Base-by-base conservation (phyloP, 2,888 invertebrate species). In the Lobophora halterata region DNA sequence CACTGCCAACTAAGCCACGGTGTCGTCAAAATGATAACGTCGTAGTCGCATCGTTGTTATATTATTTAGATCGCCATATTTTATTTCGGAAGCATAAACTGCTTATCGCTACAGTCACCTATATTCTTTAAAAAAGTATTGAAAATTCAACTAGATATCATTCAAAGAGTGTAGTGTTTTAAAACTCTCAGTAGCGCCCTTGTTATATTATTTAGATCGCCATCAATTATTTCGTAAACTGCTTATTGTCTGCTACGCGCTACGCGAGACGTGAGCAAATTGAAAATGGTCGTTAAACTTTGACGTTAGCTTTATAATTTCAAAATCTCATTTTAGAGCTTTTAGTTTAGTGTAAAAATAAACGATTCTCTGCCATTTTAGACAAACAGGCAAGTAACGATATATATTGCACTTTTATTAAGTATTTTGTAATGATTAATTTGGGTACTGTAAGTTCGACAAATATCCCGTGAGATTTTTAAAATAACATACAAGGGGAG, bases 201-300 rank as follows among this genome's bases (percentile, higher is more conserved):
- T 9, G 16, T 20, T 24, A 14, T 26, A 30, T 30, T 37, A 37
- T 37, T 37, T 37, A 37, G 19, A 25, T 5, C 25, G 30, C 30
- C 25, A 20, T 37, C 26, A 6, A 6, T n/a, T 30, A 30, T 37
- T 30, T 8, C 6, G 13, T 29, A 29, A 36, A 36, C 18, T 29
- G 37, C 20, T 37, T 27, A 30, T 25, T 20, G 37, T 37, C 20
- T 34, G 27, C 11, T 21, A 14, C 25, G 14, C n/a, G n/a, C n/a
- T n/a, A n/a, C n/a, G n/a, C n/a, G 1, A 25, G 13, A 30, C 37
- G 37, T 37, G 37, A 37, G 37, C 14, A 30, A 37, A 37, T 37
- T 37, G 13, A 20, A 37, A 30, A 37, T 30, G 2, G 25, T 19
- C 9, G 25, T 30, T 34, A 16, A 27, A 34, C 20, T 10, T 5